Conservation (phyloP, 2,888 invertebrate species). For the Leucozona laternaria region DNA sequence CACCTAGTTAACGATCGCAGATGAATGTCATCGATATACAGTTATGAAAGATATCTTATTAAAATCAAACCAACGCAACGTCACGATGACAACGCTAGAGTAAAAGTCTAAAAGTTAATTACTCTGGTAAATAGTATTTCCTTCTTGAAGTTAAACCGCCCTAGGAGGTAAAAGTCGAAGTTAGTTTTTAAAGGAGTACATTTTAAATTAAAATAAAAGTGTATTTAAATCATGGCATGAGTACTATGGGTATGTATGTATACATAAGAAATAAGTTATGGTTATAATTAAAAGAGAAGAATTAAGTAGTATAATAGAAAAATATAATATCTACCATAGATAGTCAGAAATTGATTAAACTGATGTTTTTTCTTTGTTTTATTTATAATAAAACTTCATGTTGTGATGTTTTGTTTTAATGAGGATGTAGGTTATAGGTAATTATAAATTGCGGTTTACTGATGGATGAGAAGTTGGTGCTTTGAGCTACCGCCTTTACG, state of each 20-base stretch:
- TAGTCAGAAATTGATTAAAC: background rate
- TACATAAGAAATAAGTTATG: background rate
- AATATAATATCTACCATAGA: background rate
- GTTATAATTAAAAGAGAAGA: background rate
- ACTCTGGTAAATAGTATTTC: background rate
- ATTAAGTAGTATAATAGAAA: background rate
- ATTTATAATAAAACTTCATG: background rate
- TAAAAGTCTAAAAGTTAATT: background rate
- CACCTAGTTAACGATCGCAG: conserved; percentile 63
- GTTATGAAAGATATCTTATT: conserved; percentile 1
- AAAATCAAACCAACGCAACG: background rate
- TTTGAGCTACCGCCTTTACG: background rate
- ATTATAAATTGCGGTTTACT: background rate
- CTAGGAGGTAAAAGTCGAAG: background rate
- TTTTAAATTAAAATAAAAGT: background rate
- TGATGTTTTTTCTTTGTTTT: background rate
- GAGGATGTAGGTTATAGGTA: background rate
- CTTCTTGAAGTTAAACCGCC: background rate
- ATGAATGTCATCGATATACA: conserved; percentile 38
- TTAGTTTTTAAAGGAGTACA: background rate
- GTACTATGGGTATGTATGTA: background rate
- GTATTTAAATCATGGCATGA: background rate
- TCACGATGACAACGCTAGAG: background rate
- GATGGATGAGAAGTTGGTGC: background rate
- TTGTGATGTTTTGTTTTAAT: background rate